Conservation (phyloP, 2,888 invertebrate genomes). For the Caenorhabditis virilis region DNA sequence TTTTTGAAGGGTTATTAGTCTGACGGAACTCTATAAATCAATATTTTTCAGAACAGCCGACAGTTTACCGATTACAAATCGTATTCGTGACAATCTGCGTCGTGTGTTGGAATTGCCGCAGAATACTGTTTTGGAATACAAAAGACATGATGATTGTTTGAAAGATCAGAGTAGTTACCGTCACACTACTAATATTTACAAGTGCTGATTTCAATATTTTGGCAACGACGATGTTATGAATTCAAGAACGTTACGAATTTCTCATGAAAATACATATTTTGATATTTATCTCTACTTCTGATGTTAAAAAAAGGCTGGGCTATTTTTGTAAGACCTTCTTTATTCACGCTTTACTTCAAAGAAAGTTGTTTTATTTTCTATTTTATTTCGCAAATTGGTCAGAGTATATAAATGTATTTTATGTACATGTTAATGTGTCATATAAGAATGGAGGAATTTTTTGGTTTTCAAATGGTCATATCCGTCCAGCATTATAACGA, state of each 20-base stretch:
- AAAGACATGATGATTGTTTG: slow-evolving; percentile 76
- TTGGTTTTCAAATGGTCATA: not conserved
- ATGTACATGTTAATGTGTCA: not conserved
- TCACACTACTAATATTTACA: slow-evolving; percentile 62
- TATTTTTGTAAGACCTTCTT: not conserved
- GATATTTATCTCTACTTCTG: too few relatives aligned
- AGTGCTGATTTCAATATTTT: slow-evolving; percentile 7
- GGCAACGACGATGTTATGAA: too few relatives aligned
- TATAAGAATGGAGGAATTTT: not conserved
- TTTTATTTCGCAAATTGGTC: too few relatives aligned
- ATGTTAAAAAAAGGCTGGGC: too few relatives aligned
- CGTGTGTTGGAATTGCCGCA: slow-evolving; percentile 92
- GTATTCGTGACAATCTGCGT: slow-evolving; percentile 91
- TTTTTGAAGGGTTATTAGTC: not conserved
- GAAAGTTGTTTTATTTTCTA: not conserved
- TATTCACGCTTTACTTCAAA: not conserved
- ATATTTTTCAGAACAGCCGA: slow-evolving; percentile 79
- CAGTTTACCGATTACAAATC: slow-evolving; percentile 83
- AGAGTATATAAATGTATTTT: too few relatives aligned
- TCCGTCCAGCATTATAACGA: too few relatives aligned
- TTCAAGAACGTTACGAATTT: too few relatives aligned
- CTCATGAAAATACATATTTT: too few relatives aligned
- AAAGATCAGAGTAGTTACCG: slow-evolving; percentile 72
- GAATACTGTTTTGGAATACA: slow-evolving; percentile 90
- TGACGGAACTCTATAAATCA: not conserved